phyloP scores from a whole-genome alignment of 1,140 invertebrate species.

The Archegozetes longisetosus region DNA sequence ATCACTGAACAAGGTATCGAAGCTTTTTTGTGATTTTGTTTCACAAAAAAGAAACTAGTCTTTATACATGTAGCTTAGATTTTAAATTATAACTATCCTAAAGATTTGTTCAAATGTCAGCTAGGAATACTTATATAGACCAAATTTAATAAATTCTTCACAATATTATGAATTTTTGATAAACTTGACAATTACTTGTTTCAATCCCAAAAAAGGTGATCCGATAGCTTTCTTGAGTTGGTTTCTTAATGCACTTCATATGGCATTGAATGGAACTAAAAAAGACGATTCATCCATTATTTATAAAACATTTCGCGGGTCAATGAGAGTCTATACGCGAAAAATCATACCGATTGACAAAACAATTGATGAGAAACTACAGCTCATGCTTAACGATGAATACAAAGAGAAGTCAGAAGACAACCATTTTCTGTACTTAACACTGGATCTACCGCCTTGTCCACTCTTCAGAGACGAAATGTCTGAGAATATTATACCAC shows the following conservation, averaged over 20 bases:
- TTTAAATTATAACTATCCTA: no score
- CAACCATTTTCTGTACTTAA: slow-evolving; percentile 84
- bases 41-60: no score
- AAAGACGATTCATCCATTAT: slow-evolving; percentile 46
- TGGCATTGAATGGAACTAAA: slow-evolving; percentile 43
- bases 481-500: slow-evolving; percentile 94
- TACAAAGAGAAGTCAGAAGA: slow-evolving; percentile 55
- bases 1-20: slow-evolving; percentile 95
- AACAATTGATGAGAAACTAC: slow-evolving; percentile 68
- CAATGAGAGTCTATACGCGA: slow-evolving; percentile 82
- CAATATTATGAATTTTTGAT: slow-evolving; percentile 13
- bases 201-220: slow-evolving; percentile 49
- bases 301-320: slow-evolving; percentile 85
- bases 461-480: slow-evolving; percentile 84
- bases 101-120: no score
- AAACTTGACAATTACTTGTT: slow-evolving; percentile 1
- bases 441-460: slow-evolving; percentile 87
- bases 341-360: slow-evolving; percentile 84
- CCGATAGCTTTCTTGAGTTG: slow-evolving; percentile 73
- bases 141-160: no score
- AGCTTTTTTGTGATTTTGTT: no score
- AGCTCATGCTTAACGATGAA: slow-evolving; percentile 60
- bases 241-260: slow-evolving; percentile 42
- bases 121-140: no score
- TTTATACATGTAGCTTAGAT: no score